These are phyloP conservation scores for Thamnophis elegans DNA, from an alignment of 2,797 vertebrate species.

Conservation along the genomic window DNA sequence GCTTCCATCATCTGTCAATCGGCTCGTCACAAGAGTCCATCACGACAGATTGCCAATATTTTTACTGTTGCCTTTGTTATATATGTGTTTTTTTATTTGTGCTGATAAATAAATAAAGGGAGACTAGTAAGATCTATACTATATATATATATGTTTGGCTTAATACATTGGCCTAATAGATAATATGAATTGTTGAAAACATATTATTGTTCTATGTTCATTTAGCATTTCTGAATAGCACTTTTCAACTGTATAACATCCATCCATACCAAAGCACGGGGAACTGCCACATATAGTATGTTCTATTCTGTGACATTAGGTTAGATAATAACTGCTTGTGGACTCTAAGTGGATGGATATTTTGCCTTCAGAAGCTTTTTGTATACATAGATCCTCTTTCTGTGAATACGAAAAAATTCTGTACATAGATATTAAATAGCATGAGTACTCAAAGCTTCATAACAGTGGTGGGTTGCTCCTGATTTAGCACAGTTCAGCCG, in stretches of 20 bases:
- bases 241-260: neutral
- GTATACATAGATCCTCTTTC: neutral
- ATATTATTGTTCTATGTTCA: rapidly evolving
- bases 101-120: no score
- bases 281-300: neutral
- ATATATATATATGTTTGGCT: no score
- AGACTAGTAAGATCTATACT: no score
- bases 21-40: no score
- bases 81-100: no score
- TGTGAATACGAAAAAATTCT: neutral
- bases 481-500: no score
- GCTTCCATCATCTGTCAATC: no score
- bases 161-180: neutral
- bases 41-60: no score
- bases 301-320: neutral
- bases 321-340: neutral
- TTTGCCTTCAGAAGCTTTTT: neutral
- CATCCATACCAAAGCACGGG: neutral
- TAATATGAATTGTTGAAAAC: neutral
- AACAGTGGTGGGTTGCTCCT: no score
- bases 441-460: neutral
- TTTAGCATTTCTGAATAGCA: neutral
- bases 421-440: neutral
- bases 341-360: neutral
- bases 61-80: no score